Evolutionary conservation across 1,140 invertebrate species (phyloP).

Genomic region (Lepidurus couesii): DNA sequence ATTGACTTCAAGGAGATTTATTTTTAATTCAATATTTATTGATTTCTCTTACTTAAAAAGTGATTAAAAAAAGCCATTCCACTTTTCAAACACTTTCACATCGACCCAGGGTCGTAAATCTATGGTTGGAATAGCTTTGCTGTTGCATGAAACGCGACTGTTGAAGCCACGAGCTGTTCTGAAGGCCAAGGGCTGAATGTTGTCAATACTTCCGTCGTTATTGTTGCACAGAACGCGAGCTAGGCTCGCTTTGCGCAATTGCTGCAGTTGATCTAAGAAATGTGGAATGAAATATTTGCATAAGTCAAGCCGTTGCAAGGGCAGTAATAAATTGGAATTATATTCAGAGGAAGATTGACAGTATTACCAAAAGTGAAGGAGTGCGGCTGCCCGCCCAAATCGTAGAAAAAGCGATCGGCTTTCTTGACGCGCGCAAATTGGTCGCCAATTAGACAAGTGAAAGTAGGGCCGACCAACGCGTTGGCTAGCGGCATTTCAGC

Average conservation of each 20-base stretch:
- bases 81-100: too few species aligned
- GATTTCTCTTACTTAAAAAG: too few species aligned
- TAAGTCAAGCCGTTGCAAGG: too few species aligned
- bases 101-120: not conserved
- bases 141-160: not conserved
- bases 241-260: constrained; percentile 52
- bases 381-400: constrained; percentile 41
- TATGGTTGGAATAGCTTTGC: not conserved
- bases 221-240: constrained; percentile 55
- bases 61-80: too few species aligned
- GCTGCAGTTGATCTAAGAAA: constrained; percentile 49
- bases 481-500: constrained; percentile 42
- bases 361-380: constrained; percentile 34
- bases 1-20: too few species aligned
- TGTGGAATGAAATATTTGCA: too few species aligned
- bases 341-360: not conserved
- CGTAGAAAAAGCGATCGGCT: constrained; percentile 42
- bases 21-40: too few species aligned
- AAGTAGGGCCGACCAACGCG: constrained; percentile 33
- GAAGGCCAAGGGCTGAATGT: constrained; percentile 53
- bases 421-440: too few species aligned
- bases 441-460: too few species aligned
- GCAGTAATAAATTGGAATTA: not conserved
- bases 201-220: constrained; percentile 47
- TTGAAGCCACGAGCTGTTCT: constrained; percentile 42